Base-by-base conservation (phyloP, 2,113 vertebrate genomes). In the Microcebus tavaratra region DNA sequence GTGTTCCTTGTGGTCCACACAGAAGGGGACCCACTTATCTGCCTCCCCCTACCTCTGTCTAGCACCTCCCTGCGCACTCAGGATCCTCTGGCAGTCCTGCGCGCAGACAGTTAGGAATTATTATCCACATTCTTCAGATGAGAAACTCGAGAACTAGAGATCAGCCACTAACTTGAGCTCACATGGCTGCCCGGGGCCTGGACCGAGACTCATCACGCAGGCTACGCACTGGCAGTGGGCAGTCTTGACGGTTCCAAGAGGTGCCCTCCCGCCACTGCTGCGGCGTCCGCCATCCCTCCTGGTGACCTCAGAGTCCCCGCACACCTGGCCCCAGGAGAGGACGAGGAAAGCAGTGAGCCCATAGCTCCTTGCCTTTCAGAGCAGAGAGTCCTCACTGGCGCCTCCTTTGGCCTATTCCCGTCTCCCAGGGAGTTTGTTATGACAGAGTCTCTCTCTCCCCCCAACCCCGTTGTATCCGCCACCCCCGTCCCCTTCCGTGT, bases 201-300 rank as follows among this genome's bases (percentile, higher is more conserved):
- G 68, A 17, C 61, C 55, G 21, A 34, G 42, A 50, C 67, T 42
- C 34, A 4, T 65, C 68, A 63, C 63, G 59, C 27, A 65, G 45
- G 25, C 65, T 59, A 29, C 36, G 34, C 8, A 21, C 12, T n/a
- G 67, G 27, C n/a, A 72, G 39, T 4, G 5, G 50, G 53, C n/a
- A 29, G 20, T 48, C 67, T 68, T 3, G 2, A 48, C 48, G 73
- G 61, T 8, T 7, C 55, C 31, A 8, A 61, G 67, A 27, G 42
- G 29, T 80, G 15, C 2, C 25, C 23, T 67, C 0, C 0, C 45
- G 11, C 7, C 20, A 3, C n/a, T n/a, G 9, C 8, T n/a, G 12
- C 6, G 2, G 36, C 4, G 18, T 21, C 34, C 34, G 3, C n/a
- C 73, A 27, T 55, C 55, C 27, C n/a, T 63, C 36, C 55, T 18